Conservation (phyloP, 2,888 invertebrate genomes). For the Drosophila vallismaia region DNA sequence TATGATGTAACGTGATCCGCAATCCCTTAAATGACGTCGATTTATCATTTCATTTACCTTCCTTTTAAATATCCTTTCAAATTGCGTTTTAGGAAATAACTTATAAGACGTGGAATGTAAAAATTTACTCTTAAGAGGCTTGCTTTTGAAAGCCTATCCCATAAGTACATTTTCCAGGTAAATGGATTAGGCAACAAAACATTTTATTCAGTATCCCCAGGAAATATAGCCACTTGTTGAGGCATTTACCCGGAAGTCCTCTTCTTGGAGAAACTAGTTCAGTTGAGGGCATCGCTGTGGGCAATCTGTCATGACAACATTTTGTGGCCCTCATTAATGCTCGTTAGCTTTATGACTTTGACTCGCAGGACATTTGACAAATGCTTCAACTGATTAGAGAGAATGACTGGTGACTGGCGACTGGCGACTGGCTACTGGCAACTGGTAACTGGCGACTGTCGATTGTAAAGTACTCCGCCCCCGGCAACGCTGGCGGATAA, state of each 20-base stretch:
- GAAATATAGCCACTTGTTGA: constrained; percentile 7
- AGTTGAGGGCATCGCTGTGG: constrained; percentile 6
- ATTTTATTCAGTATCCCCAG: not conserved
- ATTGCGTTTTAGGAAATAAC: not conserved
- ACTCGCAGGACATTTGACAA: constrained; percentile 47
- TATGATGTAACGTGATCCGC: constrained; percentile 29
- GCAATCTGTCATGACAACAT: constrained; percentile 51
- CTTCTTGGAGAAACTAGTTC: not conserved
- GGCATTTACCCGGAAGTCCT: not conserved
- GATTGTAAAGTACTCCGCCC: constrained; percentile 42
- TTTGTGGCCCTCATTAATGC: constrained; percentile 48
- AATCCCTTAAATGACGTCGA: constrained; percentile 20
- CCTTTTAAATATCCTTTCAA: not conserved
- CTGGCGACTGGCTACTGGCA: too few relatives aligned
- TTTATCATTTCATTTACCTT: constrained; percentile 29
- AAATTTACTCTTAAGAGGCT: not conserved
- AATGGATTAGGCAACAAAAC: not conserved
- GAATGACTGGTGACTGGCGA: constrained; percentile 19
- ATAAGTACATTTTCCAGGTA: not conserved
- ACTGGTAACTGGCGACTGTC: constrained; percentile 7
- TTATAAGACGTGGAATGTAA: not conserved
- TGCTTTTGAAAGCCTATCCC: not conserved
- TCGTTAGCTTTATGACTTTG: constrained; percentile 52
- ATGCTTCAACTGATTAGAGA: constrained; percentile 46
- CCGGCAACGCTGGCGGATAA: constrained; percentile 31